Conservation (phyloP, 2,888 invertebrate genomes). For the Drosophila lutescens region DNA sequence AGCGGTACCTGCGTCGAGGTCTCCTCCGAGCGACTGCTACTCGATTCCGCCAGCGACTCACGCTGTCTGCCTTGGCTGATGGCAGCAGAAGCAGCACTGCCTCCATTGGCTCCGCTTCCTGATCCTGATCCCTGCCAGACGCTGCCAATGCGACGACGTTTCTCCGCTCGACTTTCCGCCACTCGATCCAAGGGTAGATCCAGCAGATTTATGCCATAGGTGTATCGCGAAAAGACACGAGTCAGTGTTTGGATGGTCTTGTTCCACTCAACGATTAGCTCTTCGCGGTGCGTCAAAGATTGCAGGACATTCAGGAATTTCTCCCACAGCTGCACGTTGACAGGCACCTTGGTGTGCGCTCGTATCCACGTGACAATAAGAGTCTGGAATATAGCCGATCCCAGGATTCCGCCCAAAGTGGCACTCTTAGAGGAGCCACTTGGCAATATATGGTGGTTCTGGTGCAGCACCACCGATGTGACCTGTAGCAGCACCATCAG, state of each 20-base stretch:
- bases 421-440: slow-evolving; percentile 85
- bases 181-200: slow-evolving; percentile 92
- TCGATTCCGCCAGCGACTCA: slow-evolving; percentile 74
- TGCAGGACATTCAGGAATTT: slow-evolving; percentile 94
- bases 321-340: slow-evolving; percentile 96
- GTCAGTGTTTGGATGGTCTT: slow-evolving; percentile 99
- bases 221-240: slow-evolving; percentile 96
- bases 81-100: slow-evolving; percentile 42
- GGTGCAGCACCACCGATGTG: slow-evolving; percentile 94
- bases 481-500: slow-evolving; percentile 94
- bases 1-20: slow-evolving; percentile 63
- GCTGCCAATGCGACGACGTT: slow-evolving; percentile 86
- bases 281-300: slow-evolving; percentile 96
- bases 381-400: slow-evolving; percentile 95
- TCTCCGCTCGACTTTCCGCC: slow-evolving; percentile 90
- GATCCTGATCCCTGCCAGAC: slow-evolving; percentile 82
- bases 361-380: slow-evolving; percentile 99
- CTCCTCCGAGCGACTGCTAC: slow-evolving; percentile 80
- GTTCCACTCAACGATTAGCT: slow-evolving; percentile 98
- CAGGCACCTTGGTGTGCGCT: slow-evolving; percentile 96
- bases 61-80: slow-evolving; percentile 60
- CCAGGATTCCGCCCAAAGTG: slow-evolving; percentile 90
- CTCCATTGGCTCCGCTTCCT: slow-evolving; percentile 43
- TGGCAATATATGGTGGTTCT: slow-evolving; percentile 85
- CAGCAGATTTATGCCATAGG: slow-evolving; percentile 96